These are phyloP conservation scores for Phaethon lepturus DNA, from an alignment of 2,113 vertebrate species.

Conservation along the genomic window DNA sequence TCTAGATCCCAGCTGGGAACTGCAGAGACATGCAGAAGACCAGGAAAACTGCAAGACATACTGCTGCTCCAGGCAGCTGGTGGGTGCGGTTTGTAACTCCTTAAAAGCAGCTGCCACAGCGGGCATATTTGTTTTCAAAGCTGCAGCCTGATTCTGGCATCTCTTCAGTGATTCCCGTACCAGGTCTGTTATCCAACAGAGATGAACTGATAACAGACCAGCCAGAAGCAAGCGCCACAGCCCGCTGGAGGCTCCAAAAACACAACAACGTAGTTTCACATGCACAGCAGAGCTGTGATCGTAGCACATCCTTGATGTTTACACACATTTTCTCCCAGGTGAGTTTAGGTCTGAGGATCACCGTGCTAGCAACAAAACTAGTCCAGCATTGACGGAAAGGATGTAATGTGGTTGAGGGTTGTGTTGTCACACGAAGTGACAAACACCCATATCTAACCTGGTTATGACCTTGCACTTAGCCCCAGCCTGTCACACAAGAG, in stretches of 20 bases:
- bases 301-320: not conserved
- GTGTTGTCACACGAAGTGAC: not conserved
- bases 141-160: not conserved
- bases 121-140: not conserved
- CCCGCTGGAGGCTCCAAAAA: not conserved
- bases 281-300: rapidly evolving
- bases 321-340: rapidly evolving
- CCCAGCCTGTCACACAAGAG: not conserved
- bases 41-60: not conserved
- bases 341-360: not conserved
- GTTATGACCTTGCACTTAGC: no score
- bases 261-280: not conserved
- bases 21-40: not conserved
- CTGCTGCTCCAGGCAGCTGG: not conserved
- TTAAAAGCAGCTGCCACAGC: not conserved
- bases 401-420: rapidly evolving
- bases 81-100: not conserved
- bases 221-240: not conserved
- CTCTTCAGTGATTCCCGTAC: not conserved
- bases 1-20: not conserved
- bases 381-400: not conserved
- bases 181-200: not conserved
- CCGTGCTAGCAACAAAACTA: not conserved
- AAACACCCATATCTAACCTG: no score
- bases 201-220: not conserved